Evolutionary conservation across 2,888 invertebrate genomes (phyloP), one percentile per base, ranked within the genome.

Genomic region (Prosapia bicincta): DNA sequence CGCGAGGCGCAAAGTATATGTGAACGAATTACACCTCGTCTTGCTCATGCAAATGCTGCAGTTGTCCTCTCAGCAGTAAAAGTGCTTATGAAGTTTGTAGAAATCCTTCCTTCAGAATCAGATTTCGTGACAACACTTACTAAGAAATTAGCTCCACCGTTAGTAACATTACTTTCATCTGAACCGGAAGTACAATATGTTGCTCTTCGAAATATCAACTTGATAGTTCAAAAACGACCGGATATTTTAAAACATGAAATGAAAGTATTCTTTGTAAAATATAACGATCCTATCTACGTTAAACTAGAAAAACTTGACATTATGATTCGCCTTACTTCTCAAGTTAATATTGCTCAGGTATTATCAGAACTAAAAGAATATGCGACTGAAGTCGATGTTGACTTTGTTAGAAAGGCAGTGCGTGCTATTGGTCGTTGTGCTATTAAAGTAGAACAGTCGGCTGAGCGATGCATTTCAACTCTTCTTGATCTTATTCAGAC

Each of bases 231-330:
- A 86, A 99, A 99, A 85, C 89, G 98, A 66, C 97, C 99, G 0
- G 99, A 99, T 77, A 99, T 99, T 81, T 87, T 99, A 67, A 99
- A 99, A 84, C 98, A 99, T 83, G 99, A 99, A 87, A 99, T 99
- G 99, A 99, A 99, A 89, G 92, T 92, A 73, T 99, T 99, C 88
- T 99, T 99, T 85, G 99, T 99, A 43, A 99, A 99, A 84, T 99
- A 99, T 88, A 99, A 99, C 85, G 99, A 99, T 87, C 99, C 99
- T 0, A 99, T 99, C 84, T 99, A 99, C 85, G 99, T 99, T 67
- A 99, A 99, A 85, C 88, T 99, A 78, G 99, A 99, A 85, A 99
- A 99, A 84, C 84, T 99, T 82, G 99, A 99, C 85, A 99, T 99
- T 76, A 99, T 99, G 99, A 99, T 99, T 83, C 92, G 99, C 20